Conservation (phyloP, 2,113 vertebrate genomes). For the Pandion haliaetus region DNA sequence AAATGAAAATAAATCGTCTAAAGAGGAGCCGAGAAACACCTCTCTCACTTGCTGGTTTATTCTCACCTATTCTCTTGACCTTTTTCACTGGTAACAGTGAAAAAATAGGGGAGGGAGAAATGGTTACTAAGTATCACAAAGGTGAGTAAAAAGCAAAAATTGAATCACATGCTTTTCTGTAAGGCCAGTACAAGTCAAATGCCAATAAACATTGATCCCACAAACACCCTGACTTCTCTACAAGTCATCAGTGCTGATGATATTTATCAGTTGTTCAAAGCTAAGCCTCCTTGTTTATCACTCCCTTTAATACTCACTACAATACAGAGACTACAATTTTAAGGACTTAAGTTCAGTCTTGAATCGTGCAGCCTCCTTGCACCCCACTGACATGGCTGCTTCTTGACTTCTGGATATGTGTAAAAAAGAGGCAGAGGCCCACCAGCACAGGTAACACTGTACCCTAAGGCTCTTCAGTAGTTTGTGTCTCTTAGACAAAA, state of each 20-base stretch:
- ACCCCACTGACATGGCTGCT: accelerated
- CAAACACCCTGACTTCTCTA: not conserved
- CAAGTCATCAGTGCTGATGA: not conserved
- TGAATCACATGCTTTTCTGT: not conserved
- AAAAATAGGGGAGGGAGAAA: not conserved
- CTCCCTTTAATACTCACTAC: not conserved
- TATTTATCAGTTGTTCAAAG: not conserved
- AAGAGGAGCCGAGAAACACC: not conserved
- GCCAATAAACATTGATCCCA: not conserved
- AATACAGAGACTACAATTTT: not conserved
- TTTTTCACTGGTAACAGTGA: not conserved
- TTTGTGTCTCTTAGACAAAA: not conserved
- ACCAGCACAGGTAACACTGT: accelerated
- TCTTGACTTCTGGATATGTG: not conserved
- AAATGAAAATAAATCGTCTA: not conserved
- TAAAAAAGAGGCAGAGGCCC: not conserved
- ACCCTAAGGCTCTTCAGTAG: not conserved
- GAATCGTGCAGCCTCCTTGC: accelerated
- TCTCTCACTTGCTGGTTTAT: not conserved
- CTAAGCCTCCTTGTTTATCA: not conserved
- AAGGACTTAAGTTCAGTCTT: not conserved
- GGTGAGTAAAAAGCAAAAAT: not conserved
- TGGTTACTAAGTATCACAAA: not conserved
- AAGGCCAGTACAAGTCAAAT: not conserved
- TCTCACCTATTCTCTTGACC: not conserved